Conservation (phyloP, 2,888 invertebrate species). For the Drosophila demipolita region DNA sequence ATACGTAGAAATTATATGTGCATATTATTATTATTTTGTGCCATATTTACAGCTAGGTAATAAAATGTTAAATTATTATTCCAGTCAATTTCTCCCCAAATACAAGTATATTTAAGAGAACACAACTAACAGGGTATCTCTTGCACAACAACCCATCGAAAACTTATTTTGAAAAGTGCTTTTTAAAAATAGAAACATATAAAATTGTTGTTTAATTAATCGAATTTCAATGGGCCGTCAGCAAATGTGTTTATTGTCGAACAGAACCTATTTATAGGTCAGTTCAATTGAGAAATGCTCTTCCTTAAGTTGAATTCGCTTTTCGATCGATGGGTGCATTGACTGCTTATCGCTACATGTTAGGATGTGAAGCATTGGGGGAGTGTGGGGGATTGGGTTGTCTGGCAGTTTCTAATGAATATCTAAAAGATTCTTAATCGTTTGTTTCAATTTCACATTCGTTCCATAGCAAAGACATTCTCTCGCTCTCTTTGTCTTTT, state of each 20-base stretch:
- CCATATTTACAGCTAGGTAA: not conserved
- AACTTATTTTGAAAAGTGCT: slow-evolving; percentile 17
- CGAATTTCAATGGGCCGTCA: slow-evolving; percentile 34
- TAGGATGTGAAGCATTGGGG: not conserved
- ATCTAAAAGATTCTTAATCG: slow-evolving; percentile 23
- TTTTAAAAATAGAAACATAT: slow-evolving; percentile 33
- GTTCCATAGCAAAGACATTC: slow-evolving; percentile 36
- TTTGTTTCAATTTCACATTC: slow-evolving; percentile 55
- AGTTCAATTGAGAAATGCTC: slow-evolving; percentile 32
- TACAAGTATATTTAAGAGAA: not conserved
- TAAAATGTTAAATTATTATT: not conserved
- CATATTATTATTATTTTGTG: not conserved
- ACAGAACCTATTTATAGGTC: slow-evolving; percentile 41
- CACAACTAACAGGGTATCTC: slow-evolving; percentile 6
- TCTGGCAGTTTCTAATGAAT: slow-evolving; percentile 10
- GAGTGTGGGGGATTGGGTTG: not conserved
- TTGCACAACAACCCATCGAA: not conserved
- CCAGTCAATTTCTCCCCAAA: not conserved
- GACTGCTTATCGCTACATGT: slow-evolving; percentile 59
- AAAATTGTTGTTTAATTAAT: slow-evolving; percentile 45
- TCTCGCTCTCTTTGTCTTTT: slow-evolving; percentile 1
- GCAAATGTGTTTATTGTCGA: slow-evolving; percentile 49
- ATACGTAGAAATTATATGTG: not conserved
- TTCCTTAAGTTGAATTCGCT: slow-evolving; percentile 36
- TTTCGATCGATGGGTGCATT: slow-evolving; percentile 55